Percentiles rank a stretch among this genome's conserved stretches.
Conservation (phyloP, 2,888 invertebrate genomes). For the Scaptodrosophila latifasciaeformis region DNA sequence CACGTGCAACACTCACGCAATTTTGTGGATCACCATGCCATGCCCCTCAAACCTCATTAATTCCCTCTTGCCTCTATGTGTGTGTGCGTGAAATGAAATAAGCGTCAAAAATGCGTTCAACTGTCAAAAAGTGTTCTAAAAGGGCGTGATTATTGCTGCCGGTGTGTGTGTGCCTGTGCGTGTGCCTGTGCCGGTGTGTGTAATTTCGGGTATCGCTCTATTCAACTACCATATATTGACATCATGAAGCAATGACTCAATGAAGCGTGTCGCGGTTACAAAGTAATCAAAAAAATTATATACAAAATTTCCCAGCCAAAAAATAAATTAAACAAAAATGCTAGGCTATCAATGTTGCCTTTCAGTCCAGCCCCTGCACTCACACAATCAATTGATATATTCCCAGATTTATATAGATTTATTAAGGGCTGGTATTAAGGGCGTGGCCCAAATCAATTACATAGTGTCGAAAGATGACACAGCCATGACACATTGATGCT, state of each 20-base stretch:
- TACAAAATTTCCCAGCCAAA: conserved; percentile 1
- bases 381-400: too few species aligned
- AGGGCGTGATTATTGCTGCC: conserved; percentile 24
- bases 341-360: conserved; percentile 22
- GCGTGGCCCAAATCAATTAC: too few species aligned
- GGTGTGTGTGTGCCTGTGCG: not conserved
- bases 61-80: too few species aligned
- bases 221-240: conserved; percentile 38
- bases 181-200: conserved; percentile 15
- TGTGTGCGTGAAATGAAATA: conserved; percentile 40
- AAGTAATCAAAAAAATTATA: conserved; percentile 36
- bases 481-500: too few species aligned
- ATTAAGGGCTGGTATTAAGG: not conserved
- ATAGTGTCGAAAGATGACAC: too few species aligned
- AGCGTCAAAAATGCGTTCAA: conserved; percentile 59
- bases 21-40: conserved; percentile 13
- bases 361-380: too few species aligned
- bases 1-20: conserved; percentile 65
- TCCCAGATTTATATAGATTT: not conserved
- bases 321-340: too few species aligned
- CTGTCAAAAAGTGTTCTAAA: conserved; percentile 46
- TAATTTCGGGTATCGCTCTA: too few species aligned
- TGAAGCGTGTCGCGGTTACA: conserved; percentile 48
- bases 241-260: too few species aligned
- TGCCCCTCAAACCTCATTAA: not conserved